Evolutionary conservation across 1,140 invertebrate species (phyloP), one percentile per base, ranked within the genome.

Genomic region (Anastrepha ludens): DNA sequence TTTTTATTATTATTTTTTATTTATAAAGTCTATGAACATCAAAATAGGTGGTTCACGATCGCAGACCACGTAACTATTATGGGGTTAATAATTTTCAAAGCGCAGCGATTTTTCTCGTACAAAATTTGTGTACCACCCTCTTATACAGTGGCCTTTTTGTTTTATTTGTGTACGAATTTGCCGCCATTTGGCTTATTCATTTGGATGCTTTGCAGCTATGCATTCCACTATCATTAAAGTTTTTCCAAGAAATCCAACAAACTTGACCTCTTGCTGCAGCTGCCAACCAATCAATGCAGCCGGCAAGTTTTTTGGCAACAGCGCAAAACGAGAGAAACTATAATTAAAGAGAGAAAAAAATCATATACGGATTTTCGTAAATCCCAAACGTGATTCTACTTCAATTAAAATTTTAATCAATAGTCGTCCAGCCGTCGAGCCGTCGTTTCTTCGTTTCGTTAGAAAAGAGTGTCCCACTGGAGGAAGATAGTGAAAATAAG

Each of bases 331-430:
- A 81, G 44, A 15, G 29, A 44, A 47, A 50, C n/a, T 74, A 6
- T 17, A 41, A 29, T 29, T 29, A 74, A 74, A 74, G 41, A 41
- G 64, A 39, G 15, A 41, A 74, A 47, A 44, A 74, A 74, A 44
- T 47, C 2, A 2, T 29, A 29, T 15, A 29, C 0, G 20, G 47
- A 13, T 55, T 81, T 81, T 81, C 47, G 41, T 81, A 41, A 81
- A 17, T 9, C 44, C 55, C 47, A 13, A 17, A 81, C 55, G 20
- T 55, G n/a, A 20, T 29, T 81, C 41, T 81, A 5, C 74, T 29
- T 81, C 74, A 81, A 81, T 81, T 50, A 81, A 55, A 81, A 81
- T n/a, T 81, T n/a, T 55, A 81, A 81, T 58, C 74, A 81, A 81
- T 81, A 81, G 67, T 47, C 67, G 67, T 15, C 7, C 47, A 67